phyloP scores from a whole-genome alignment of 1,140 invertebrate species.

The Polyergus mexicanus region DNA sequence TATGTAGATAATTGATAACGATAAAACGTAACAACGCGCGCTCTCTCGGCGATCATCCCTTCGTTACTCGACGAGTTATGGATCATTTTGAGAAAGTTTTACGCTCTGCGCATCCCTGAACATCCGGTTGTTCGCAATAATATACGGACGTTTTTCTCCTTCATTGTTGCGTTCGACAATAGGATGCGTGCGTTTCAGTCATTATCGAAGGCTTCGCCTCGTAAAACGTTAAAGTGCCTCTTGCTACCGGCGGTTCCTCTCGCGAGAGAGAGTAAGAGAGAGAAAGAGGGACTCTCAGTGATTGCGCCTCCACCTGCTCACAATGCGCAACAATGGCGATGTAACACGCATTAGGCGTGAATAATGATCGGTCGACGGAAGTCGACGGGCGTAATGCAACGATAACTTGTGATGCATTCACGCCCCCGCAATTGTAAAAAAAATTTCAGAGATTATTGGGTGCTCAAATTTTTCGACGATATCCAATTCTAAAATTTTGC shows the following conservation, averaged over 20 bases:
- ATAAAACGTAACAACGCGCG: not conserved
- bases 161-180: constrained; percentile 43
- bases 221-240: constrained; percentile 18
- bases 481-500: not conserved
- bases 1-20: too few relatives aligned
- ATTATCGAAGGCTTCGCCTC: constrained; percentile 38
- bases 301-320: constrained; percentile 21
- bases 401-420: not conserved
- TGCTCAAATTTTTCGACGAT: not conserved
- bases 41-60: not conserved
- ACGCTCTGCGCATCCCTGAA: not conserved
- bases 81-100: constrained; percentile 9
- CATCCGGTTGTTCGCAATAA: constrained; percentile 20
- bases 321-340: constrained; percentile 39
- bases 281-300: not conserved
- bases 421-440: not conserved
- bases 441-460: not conserved
- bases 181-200: constrained; percentile 40
- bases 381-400: not conserved
- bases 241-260: constrained; percentile 22
- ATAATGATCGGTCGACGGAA: constrained; percentile 48
- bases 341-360: constrained; percentile 40
- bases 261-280: not conserved
- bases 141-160: constrained; percentile 17
- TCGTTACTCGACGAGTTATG: constrained; percentile 22